Percentiles rank a stretch among this genome's conserved stretches.
These are phyloP conservation scores for Xanthia togata DNA, from an alignment of 2,888 invertebrate species.

Conservation along the genomic window DNA sequence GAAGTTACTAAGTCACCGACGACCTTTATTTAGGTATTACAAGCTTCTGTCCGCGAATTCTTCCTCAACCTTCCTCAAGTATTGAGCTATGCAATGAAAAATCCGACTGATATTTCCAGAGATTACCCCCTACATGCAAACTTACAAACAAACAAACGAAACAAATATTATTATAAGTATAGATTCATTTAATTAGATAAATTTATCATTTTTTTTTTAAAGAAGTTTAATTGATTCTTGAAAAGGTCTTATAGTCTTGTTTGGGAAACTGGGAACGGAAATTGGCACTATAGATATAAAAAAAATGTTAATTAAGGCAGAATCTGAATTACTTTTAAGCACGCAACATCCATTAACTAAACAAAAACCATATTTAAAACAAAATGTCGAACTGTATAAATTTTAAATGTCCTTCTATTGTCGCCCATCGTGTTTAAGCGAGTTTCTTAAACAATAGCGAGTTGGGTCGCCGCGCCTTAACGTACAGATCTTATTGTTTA, in stretches of 20 bases:
- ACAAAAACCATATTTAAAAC: slow-evolving; percentile 54
- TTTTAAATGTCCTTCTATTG: slow-evolving; percentile 65
- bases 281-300: not conserved
- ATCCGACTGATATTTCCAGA: no score
- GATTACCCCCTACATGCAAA: no score
- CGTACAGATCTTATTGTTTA: slow-evolving; percentile 74
- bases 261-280: not conserved
- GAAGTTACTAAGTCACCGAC: not conserved
- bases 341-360: slow-evolving; percentile 40
- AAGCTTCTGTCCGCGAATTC: no score
- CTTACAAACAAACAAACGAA: no score
- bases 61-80: no score
- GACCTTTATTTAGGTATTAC: no score
- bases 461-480: slow-evolving; percentile 72
- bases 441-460: slow-evolving; percentile 71
- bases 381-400: slow-evolving; percentile 66
- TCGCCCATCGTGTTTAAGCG: slow-evolving; percentile 67
- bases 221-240: not conserved
- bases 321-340: slow-evolving; percentile 30
- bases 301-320: slow-evolving; percentile 18
- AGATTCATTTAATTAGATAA: not conserved
- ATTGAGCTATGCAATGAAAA: no score
- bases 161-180: no score
- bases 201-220: not conserved
- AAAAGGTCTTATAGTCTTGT: not conserved